Percentiles rank a stretch among this genome's conserved stretches.
phyloP scores from a whole-genome alignment of 2,888 invertebrate genomes.

The Diploptera punctata region DNA sequence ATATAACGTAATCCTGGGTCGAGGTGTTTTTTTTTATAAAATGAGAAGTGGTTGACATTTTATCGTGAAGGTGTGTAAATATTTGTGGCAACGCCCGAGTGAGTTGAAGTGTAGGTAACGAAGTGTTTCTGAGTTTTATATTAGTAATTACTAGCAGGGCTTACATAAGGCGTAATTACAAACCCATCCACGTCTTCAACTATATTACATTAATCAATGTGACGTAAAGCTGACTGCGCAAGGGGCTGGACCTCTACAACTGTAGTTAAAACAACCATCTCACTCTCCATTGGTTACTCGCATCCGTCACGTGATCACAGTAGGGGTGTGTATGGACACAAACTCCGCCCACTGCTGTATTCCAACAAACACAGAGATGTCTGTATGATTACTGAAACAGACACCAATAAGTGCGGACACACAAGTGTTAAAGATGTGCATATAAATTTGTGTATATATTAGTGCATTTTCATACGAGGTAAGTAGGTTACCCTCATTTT shows the following conservation, averaged over 20 bases:
- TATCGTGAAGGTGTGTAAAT: no score
- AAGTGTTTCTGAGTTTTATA: not conserved
- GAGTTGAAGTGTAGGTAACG: not conserved
- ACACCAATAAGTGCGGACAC: not conserved
- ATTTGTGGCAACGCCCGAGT: no score
- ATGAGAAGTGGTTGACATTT: no score
- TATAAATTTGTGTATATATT: not conserved
- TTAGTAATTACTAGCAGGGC: not conserved
- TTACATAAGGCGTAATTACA: constrained; percentile 20
- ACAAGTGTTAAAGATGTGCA: not conserved
- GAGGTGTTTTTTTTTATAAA: no score
- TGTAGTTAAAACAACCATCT: constrained; percentile 17
- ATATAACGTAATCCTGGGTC: no score
- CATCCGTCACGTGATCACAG: not conserved
- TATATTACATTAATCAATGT: constrained; percentile 25
- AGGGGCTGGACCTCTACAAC: not conserved
- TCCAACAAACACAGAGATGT: no score
- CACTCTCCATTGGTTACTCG: not conserved
- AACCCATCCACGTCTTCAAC: constrained; percentile 14
- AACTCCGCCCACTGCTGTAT: not conserved
- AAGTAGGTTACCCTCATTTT: no score
- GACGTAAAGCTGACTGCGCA: not conserved
- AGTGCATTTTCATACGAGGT: not conserved
- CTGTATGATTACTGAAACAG: not conserved
- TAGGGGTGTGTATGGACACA: not conserved